These are phyloP conservation scores for Cichlasoma orientale DNA, from an alignment of 2,797 vertebrate species.

Conservation along the genomic window DNA sequence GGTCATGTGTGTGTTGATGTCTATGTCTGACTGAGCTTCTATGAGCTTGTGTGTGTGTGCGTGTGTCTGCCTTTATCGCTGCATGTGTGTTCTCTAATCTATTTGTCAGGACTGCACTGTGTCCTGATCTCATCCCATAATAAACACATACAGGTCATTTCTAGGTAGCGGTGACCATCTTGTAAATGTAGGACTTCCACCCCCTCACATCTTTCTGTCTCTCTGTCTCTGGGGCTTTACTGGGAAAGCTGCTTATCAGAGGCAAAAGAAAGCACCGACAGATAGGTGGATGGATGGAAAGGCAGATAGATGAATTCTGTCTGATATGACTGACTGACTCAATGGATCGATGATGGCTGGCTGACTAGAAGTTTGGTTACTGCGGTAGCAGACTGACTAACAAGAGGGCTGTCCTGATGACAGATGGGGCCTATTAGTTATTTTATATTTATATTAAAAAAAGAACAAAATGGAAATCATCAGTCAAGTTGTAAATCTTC, in stretches of 20 bases:
- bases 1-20: constrained; percentile 44
- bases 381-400: constrained; percentile 39
- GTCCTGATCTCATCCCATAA: constrained; percentile 69
- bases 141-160: constrained; percentile 72
- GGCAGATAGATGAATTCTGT: constrained; percentile 73
- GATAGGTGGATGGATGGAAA: constrained; percentile 68
- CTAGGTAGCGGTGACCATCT: constrained; percentile 63
- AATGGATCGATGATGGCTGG: constrained; percentile 58
- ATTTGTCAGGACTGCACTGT: constrained; percentile 60
- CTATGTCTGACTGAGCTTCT: constrained; percentile 31
- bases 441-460: neutral
- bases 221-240: constrained; percentile 69
- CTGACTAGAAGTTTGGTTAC: constrained; percentile 50
- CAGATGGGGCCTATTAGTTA: constrained; percentile 13
- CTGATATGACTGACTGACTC: constrained; percentile 71
- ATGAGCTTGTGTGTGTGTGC: constrained; percentile 14
- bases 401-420: constrained; percentile 28
- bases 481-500: neutral
- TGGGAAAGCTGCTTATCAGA: constrained; percentile 73
- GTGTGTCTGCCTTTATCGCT: constrained; percentile 46
- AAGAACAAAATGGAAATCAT: neutral
- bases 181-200: constrained; percentile 58
- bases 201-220: constrained; percentile 25
- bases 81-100: constrained; percentile 58
- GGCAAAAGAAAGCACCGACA: constrained; percentile 67